Evolutionary conservation across 2,888 invertebrate genomes (phyloP), one percentile per base, ranked within the genome.

Genomic region (Noctua pronuba): DNA sequence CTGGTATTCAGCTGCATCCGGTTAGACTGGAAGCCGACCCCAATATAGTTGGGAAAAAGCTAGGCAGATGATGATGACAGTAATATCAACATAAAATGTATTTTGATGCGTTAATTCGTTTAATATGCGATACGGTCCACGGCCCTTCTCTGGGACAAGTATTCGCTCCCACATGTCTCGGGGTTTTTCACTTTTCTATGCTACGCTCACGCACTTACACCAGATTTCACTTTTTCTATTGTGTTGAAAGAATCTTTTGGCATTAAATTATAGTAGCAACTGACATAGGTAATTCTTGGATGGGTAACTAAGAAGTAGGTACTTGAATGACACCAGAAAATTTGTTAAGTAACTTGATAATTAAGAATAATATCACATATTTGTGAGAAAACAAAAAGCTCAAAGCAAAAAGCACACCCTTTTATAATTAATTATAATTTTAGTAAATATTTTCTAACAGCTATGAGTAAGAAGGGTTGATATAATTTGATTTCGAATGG

Each of bases 401-500:
- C 49, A 28, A 79, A 60, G 24, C 44, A 60, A 66, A 66, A 82
- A 60, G 28, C 38, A 76, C 49, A 79, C 35, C 31, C 35, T 62
- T 46, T 41, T 46, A 52, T 71, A 70, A 84, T 84, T 49, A 49
- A 83, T 68, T 55, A 58, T 65, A 68, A 81, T 72, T 85, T 66
- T n/a, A 80, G 65, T 81, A 85, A 85, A 81, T 80, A 72, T 77
- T 85, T 72, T 81, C 31, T 84, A 85, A 70, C 62, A 67, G 64
- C 52, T 67, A 73, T 49, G 71, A n/a, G 41, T 67, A 76, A 77
- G 73, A 79, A 82, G 78, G 86, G 79, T 78, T 86, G 78, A 80
- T 88, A 76, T 85, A 80, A 86, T 86, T 85, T 77, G 79, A 88
- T 86, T 84, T 88, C 66, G 35, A 82, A 88, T 77, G 75, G 75